Evolutionary conservation across 2,113 vertebrate genomes (phyloP).

Genomic region (Calypte anna): DNA sequence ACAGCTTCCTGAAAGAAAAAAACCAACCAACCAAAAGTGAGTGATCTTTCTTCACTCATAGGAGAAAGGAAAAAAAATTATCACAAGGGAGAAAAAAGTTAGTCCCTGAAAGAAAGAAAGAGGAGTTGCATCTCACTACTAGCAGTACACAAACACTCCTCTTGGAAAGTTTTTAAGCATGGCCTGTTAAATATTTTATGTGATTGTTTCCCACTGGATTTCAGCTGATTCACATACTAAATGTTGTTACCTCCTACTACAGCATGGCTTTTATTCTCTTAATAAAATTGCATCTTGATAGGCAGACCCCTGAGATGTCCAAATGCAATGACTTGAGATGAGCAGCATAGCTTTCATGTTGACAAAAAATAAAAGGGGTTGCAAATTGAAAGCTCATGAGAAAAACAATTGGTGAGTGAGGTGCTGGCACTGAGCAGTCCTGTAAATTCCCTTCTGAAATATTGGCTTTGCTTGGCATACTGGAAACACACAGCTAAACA

Average conservation of each 20-base stretch:
- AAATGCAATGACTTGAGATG: not conserved
- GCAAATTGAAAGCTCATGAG: not conserved
- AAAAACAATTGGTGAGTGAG: not conserved
- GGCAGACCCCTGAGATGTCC: not conserved
- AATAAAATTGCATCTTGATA: not conserved
- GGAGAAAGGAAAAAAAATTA: not conserved
- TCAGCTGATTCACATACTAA: not conserved
- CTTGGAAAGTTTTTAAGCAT: not conserved
- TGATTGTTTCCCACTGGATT: not conserved
- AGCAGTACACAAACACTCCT: not conserved
- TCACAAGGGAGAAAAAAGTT: not conserved
- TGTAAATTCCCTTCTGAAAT: not conserved
- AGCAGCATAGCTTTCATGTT: not conserved
- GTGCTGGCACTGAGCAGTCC: not conserved
- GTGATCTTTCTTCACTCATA: not conserved
- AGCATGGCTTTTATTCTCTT: not conserved
- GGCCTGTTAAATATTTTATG: not conserved
- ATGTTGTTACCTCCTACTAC: not conserved
- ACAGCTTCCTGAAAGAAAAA: not conserved
- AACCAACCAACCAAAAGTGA: not conserved
- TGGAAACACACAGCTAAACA: fast-evolving
- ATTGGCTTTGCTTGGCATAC: not conserved
- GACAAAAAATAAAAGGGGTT: not conserved
- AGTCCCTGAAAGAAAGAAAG: not conserved
- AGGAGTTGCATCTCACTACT: not conserved